A percentile compares a stretch with the other conserved stretches of the same genome.
phyloP scores from a whole-genome alignment of 2,888 invertebrate genomes.

The Masnerella sp. region DNA sequence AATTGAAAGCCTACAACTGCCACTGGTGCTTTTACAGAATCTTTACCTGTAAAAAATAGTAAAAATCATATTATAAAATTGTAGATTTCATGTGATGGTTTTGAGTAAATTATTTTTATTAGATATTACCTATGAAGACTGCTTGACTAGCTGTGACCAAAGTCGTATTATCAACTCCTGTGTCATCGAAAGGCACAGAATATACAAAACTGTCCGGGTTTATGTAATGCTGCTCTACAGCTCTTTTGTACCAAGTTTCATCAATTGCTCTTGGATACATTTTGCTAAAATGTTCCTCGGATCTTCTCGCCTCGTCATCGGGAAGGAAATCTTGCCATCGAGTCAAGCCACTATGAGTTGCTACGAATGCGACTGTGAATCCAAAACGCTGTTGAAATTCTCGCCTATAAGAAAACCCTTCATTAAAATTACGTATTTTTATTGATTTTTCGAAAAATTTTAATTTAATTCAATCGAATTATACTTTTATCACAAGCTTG shows the following conservation, averaged over 20 bases:
- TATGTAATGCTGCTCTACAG: constrained; percentile 90
- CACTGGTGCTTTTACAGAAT: constrained; percentile 77
- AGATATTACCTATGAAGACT: constrained; percentile 81
- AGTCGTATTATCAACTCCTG: constrained; percentile 80
- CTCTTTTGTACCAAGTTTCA: constrained; percentile 92
- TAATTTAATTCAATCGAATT: neutral
- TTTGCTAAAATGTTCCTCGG: constrained; percentile 82
- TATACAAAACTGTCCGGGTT: constrained; percentile 90
- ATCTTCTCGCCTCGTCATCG: constrained; percentile 78
- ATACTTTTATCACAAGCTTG: constrained; percentile 30
- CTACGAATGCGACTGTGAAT: constrained; percentile 90
- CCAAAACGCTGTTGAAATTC: constrained; percentile 91
- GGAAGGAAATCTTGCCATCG: constrained; percentile 89
- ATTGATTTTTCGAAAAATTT: neutral
- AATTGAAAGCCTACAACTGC: constrained; percentile 87
- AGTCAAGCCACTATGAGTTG: constrained; percentile 93
- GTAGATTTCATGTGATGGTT: too few relatives aligned
- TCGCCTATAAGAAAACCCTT: constrained; percentile 81
- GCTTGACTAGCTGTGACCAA: constrained; percentile 93
- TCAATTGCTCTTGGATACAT: constrained; percentile 88
- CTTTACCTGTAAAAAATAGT: constrained; percentile 66
- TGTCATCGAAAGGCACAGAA: constrained; percentile 85
- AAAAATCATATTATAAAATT: too few relatives aligned
- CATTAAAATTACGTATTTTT: too few relatives aligned
- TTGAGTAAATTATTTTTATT: too few relatives aligned